Conservation (phyloP, 2,113 vertebrate species). For the Ammodytes marinus region DNA sequence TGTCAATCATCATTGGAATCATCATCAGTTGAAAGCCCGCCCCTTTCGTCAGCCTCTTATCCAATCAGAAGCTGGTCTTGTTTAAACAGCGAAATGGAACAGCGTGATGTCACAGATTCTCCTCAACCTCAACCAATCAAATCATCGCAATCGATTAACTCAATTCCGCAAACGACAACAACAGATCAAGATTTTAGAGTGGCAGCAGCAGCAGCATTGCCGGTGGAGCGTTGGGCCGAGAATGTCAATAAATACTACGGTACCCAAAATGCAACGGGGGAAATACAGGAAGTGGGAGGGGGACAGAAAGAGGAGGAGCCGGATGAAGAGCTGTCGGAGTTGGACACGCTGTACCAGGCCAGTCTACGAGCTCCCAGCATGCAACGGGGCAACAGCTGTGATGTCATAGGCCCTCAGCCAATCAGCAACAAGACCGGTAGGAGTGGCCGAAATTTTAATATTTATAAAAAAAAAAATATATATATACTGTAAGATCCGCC, state of each 20-base stretch:
- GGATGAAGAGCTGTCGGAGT: conserved; percentile 90
- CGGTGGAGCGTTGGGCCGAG: conserved; percentile 91
- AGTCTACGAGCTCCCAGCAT: conserved; percentile 90
- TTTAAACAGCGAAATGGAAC: conserved; percentile 24
- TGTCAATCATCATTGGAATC: no score
- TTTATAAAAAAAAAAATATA: no score
- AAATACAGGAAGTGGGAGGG: not conserved
- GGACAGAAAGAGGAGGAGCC: not conserved
- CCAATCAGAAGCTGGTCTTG: conserved; percentile 70
- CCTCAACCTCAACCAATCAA: not conserved
- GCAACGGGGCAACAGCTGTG: conserved; percentile 61
- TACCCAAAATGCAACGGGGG: conserved; percentile 76
- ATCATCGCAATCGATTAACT: no score
- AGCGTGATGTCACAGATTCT: conserved; percentile 10
- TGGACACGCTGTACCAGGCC: conserved; percentile 95
- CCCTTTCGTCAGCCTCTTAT: conserved; percentile 2
- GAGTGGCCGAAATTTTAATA: no score
- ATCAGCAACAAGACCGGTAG: conserved; percentile 68
- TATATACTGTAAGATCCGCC: no score
- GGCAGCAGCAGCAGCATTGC: conserved; percentile 62
- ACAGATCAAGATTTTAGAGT: no score
- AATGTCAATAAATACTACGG: conserved; percentile 90
- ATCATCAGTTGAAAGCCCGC: not conserved
- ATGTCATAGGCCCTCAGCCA: conserved; percentile 62
- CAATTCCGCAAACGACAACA: not conserved